Conservation (phyloP, 2,797 vertebrate genomes). For the Melopsittacus undulatus region DNA sequence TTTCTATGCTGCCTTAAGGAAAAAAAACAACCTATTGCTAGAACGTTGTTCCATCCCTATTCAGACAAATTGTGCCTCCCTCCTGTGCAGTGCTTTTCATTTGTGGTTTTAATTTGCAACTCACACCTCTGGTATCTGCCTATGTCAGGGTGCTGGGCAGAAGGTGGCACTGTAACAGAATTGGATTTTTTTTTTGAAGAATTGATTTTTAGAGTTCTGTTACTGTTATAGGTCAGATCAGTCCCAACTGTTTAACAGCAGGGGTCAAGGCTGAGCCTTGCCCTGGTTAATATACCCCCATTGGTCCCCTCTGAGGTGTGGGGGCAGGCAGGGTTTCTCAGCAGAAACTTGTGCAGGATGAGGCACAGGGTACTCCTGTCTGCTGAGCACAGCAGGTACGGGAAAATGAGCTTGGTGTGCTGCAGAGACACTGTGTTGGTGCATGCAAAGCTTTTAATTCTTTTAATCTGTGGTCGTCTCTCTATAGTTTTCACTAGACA, state of each 20-base stretch:
- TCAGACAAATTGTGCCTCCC: fast-evolving
- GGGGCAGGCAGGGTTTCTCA: background rate
- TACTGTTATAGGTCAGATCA: background rate
- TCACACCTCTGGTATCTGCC: background rate
- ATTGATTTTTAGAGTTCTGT: background rate
- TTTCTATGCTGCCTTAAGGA: background rate
- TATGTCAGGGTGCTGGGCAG: fast-evolving
- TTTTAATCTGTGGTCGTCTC: background rate
- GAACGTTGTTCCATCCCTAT: fast-evolving
- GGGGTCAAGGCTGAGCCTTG: background rate
- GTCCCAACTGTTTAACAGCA: background rate
- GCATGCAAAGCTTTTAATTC: background rate
- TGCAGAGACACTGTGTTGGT: background rate
- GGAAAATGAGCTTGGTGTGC: background rate
- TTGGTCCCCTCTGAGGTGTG: fast-evolving
- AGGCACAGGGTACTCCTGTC: background rate
- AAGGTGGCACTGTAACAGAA: background rate
- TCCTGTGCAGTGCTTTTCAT: background rate
- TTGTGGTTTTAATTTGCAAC: background rate
- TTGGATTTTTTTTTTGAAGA: background rate
- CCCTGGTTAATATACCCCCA: background rate
- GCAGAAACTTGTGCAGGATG: background rate
- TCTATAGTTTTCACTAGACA: background rate
- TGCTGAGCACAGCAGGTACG: background rate
- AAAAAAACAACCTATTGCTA: fast-evolving